These are phyloP conservation scores for Hoplodrina blanda DNA, from an alignment of 2,888 invertebrate species.

Conservation along the genomic window DNA sequence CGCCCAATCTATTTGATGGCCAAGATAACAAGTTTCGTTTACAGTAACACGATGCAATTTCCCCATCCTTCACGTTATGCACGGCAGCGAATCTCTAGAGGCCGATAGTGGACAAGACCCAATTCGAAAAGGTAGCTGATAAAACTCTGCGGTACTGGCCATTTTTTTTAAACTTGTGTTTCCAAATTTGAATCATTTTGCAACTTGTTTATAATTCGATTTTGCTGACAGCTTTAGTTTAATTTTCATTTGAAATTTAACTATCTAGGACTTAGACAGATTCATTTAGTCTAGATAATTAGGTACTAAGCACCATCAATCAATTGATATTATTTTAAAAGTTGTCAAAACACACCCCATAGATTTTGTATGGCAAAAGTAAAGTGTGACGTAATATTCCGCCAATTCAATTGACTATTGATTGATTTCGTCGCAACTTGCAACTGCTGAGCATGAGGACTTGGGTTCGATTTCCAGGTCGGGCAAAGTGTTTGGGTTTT, in stretches of 20 bases:
- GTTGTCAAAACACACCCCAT: no score
- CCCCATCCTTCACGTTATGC: constrained; percentile 5
- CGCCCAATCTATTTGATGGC: constrained; percentile 6
- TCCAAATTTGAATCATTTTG: background rate
- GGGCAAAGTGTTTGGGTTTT: no score
- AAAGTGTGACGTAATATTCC: no score
- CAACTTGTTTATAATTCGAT: background rate
- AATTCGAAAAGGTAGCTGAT: constrained; percentile 27
- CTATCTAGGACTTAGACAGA: background rate
- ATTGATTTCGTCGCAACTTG: no score
- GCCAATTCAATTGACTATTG: no score
- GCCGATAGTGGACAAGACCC: constrained; percentile 6
- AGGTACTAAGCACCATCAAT: no score
- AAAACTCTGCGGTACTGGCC: constrained; percentile 10
- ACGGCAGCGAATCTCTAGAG: constrained; percentile 14
- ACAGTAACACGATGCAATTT: constrained; percentile 33
- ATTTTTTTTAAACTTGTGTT: constrained; percentile 18
- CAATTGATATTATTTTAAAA: no score
- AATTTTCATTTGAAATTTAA: constrained; percentile 7
- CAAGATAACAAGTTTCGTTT: constrained; percentile 4
- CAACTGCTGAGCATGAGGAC: no score
- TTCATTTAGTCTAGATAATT: background rate
- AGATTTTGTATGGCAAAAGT: no score
- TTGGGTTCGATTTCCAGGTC: no score
- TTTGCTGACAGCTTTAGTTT: background rate